Conservation (phyloP, 2,113 vertebrate species). For the Okapia johnstoni region DNA sequence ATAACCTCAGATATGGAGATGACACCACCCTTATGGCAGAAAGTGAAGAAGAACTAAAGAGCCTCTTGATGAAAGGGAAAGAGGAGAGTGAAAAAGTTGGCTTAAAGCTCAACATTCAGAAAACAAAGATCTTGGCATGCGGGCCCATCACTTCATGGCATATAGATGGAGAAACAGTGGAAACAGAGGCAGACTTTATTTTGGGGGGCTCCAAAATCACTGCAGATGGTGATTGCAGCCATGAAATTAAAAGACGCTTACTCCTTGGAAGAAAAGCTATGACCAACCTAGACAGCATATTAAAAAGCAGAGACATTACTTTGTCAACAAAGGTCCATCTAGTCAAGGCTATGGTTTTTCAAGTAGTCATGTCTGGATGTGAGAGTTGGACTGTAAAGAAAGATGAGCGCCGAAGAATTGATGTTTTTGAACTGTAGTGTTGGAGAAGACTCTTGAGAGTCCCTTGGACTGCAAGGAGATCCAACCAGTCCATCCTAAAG, state of each 20-base stretch:
- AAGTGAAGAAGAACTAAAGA: background rate
- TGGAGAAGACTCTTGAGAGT: background rate
- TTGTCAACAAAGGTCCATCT: background rate
- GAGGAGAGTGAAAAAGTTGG: background rate
- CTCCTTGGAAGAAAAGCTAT: background rate
- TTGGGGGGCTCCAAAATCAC: background rate
- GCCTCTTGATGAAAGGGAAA: background rate
- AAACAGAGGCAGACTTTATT: background rate
- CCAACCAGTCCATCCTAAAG: background rate
- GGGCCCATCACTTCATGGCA: background rate
- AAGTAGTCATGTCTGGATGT: background rate
- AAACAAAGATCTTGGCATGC: background rate
- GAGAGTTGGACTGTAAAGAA: background rate
- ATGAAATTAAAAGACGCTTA: background rate
- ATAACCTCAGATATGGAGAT: background rate
- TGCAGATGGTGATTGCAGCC: background rate
- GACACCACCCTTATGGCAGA: background rate
- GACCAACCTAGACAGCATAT: background rate
- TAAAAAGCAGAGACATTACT: background rate
- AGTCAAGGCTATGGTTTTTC: background rate
- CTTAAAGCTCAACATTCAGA: background rate
- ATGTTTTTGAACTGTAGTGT: background rate
- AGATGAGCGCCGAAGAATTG: background rate
- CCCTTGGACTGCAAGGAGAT: background rate
- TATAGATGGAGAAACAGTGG: background rate